Evolutionary conservation across 2,888 invertebrate genomes (phyloP).

Genomic region (Rambutsinella grinnellia): DNA sequence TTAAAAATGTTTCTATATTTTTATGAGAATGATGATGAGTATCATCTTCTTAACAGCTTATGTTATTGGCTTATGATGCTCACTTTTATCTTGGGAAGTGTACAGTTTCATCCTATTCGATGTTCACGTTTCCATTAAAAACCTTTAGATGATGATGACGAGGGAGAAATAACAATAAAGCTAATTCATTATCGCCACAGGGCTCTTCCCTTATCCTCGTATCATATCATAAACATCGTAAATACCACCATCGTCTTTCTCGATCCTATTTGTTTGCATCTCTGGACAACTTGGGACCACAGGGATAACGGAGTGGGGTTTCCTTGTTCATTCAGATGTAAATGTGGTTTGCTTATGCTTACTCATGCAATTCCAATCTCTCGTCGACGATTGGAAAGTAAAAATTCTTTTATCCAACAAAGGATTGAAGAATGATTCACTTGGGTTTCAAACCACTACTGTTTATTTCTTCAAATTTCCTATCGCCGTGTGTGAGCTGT

Average conservation of each 20-base stretch:
- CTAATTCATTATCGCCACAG: slow-evolving; percentile 50
- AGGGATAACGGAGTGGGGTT: slow-evolving; percentile 12
- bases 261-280: slow-evolving; percentile 2
- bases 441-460: neutral
- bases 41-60: neutral
- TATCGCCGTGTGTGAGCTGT: neutral
- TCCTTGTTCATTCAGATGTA: neutral
- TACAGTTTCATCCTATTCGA: neutral
- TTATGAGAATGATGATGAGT: slow-evolving; percentile 11
- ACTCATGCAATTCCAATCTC: slow-evolving; percentile 4
- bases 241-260: neutral
- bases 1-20: neutral
- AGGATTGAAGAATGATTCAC: neutral
- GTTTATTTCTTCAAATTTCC: neutral
- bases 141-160: neutral
- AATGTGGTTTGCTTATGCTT: neutral
- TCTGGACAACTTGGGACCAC: slow-evolving; percentile 17
- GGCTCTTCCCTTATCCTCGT: neutral
- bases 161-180: slow-evolving; percentile 26
- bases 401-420: neutral
- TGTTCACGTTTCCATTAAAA: neutral
- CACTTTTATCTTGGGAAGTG: neutral
- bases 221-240: neutral
- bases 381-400: neutral
- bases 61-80: neutral